Base-by-base conservation (phyloP, 2,113 vertebrate genomes). In the Trichomycterus rosablanca region DNA sequence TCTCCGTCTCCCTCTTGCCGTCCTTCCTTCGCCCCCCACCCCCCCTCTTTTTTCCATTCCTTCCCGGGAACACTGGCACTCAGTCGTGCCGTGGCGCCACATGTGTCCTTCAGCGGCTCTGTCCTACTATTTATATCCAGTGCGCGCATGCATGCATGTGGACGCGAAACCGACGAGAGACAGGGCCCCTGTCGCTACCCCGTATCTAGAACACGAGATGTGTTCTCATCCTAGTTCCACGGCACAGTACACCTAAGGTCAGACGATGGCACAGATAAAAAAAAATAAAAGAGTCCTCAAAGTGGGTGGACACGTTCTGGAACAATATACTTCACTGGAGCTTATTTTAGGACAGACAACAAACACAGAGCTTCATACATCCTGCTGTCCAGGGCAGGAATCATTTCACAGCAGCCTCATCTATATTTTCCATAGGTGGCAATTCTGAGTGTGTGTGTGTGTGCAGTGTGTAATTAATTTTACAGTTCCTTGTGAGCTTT, bases 271-370 rank as follows among this genome's bases (percentile, higher is more conserved):
- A n/a, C n/a, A n/a, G n/a, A n/a, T n/a, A n/a, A n/a, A n/a, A n/a
- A n/a, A n/a, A n/a, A n/a, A n/a, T n/a, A n/a, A 20, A 63, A 24
- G 46, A 19, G 23, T 22, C 56, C 39, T 63, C 59, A 71, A 82
- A 84, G 53, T 81, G 56, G 76, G 82, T 83, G 78, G 78, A 64
- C 65, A 60, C 67, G 55, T 67, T 81, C 71, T 63, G 55, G 74
- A 84, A 78, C 74, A 82, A 83, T 70, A 80, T 49, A 28, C 1
- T n/a, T 3, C 34, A 69, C 68, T 46, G 5, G 3, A 61, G 32
- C 59, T 75, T 78, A 83, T 83, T 82, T 78, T 76, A 34, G 60
- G 77, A 72, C 53, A 2, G 44, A 81, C 73, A 78, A 82, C 71
- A 68, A 79, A 58, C 58, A 23, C 20, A 54, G 50, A 9, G 4